Percentiles rank a stretch among this genome's conserved stretches.
Evolutionary conservation across 2,888 invertebrate species (phyloP).

Genomic region (Petrophora chlorosata): DNA sequence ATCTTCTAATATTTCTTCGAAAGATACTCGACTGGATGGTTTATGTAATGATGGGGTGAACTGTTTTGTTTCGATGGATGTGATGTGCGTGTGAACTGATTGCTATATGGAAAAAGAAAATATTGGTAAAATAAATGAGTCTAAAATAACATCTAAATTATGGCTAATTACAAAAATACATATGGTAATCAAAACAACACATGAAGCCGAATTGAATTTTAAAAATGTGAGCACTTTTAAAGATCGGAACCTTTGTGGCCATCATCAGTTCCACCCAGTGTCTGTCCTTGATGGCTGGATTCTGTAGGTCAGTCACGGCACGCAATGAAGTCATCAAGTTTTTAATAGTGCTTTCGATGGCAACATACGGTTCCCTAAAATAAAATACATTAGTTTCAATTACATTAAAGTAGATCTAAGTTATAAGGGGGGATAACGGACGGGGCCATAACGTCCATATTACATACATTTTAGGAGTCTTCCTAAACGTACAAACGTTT

Average conservation of each 20-base stretch:
- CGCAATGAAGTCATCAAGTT: conserved; percentile 96
- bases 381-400: neutral
- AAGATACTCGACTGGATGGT: conserved; percentile 39
- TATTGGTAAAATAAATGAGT: conserved; percentile 30
- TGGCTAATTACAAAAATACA: too few relatives aligned
- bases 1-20: conserved; percentile 61
- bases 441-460: too few relatives aligned
- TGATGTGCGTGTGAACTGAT: conserved; percentile 54
- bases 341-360: conserved; percentile 91
- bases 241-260: conserved; percentile 89
- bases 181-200: neutral
- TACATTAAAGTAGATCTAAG: neutral
- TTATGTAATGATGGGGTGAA: conserved; percentile 41
- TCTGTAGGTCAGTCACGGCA: conserved; percentile 96
- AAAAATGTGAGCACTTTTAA: too few relatives aligned
- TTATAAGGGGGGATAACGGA: too few relatives aligned
- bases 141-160: neutral
- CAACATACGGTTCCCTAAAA: conserved; percentile 89
- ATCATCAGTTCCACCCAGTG: conserved; percentile 98
- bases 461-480: too few relatives aligned
- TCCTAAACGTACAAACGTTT: too few relatives aligned
- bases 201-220: too few relatives aligned
- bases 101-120: conserved; percentile 57
- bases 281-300: conserved; percentile 95
- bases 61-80: conserved; percentile 54